These are phyloP conservation scores for Oceanodroma tethys DNA, from an alignment of 2,113 vertebrate genomes.

Conservation along the genomic window DNA sequence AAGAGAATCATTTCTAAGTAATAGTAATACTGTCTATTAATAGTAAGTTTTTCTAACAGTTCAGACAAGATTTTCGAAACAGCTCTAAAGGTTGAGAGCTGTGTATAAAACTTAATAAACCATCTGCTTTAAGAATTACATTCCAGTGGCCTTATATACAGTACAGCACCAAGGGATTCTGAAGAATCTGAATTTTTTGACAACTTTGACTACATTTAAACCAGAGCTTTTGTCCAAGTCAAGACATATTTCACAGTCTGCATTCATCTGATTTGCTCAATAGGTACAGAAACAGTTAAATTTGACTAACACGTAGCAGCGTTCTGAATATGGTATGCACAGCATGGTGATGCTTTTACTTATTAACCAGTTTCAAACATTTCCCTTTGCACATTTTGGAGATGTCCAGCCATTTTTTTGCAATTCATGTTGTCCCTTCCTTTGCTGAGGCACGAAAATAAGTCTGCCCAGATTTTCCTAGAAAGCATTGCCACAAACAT, in stretches of 20 bases:
- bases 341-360: background rate
- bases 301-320: background rate
- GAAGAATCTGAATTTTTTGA: background rate
- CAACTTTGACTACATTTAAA: background rate
- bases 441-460: background rate
- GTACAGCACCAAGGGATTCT: background rate
- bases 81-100: background rate
- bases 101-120: background rate
- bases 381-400: background rate
- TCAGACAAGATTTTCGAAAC: background rate
- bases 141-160: background rate
- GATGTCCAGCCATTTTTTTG: background rate
- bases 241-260: background rate
- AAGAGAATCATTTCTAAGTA: background rate
- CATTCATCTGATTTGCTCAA: background rate
- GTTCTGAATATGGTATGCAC: background rate
- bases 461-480: background rate
- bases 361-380: background rate
- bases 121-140: background rate
- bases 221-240: background rate
- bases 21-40: background rate
- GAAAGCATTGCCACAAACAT: background rate
- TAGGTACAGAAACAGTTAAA: background rate
- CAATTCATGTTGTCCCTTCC: rapidly evolving
- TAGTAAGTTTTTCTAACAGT: background rate